Evolutionary conservation across 1,140 invertebrate species (phyloP).

Genomic region (Drosophila watanabei): DNA sequence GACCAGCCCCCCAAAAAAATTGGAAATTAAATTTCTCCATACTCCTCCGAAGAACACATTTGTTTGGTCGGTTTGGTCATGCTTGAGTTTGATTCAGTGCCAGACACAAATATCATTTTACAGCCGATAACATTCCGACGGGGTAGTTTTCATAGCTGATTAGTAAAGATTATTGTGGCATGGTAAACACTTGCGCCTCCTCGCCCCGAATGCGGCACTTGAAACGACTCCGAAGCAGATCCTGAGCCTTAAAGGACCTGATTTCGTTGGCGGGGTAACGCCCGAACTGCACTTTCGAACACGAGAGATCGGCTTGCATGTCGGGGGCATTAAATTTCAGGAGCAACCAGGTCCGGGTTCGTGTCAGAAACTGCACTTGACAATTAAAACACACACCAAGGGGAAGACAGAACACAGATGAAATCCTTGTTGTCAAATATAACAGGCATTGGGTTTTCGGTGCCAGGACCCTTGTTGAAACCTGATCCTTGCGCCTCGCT

Average conservation of each 20-base stretch:
- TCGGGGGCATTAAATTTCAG: conserved; percentile 56
- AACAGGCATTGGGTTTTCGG: conserved; percentile 51
- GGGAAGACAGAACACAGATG: conserved; percentile 17
- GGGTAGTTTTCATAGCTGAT: conserved; percentile 66
- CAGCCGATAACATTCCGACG: conserved; percentile 35
- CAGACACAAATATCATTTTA: conserved; percentile 55
- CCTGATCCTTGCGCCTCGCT: conserved; percentile 43
- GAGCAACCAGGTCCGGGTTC: conserved; percentile 33
- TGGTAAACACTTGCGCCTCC: conserved; percentile 69
- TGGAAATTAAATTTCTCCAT: conserved; percentile 18
- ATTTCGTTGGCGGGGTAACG: conserved; percentile 38
- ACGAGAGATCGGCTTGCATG: conserved; percentile 54
- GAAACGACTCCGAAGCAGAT: conserved; percentile 48
- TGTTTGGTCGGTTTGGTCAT: conserved; percentile 53
- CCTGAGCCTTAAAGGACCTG: conserved; percentile 25
- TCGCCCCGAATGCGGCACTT: conserved; percentile 44
- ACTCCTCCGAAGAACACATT: conserved; percentile 15
- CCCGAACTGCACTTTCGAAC: conserved; percentile 48
- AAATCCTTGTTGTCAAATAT: conserved; percentile 66
- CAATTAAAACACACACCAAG: conserved; percentile 52
- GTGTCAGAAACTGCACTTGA: conserved; percentile 72
- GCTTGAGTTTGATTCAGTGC: conserved; percentile 33
- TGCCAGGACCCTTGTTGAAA: conserved; percentile 52
- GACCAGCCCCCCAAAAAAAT: conserved; percentile 4
- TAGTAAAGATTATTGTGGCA: conserved; percentile 75